Evolutionary conservation across 2,888 invertebrate genomes (phyloP).

Genomic region (Chironomus tentans): DNA sequence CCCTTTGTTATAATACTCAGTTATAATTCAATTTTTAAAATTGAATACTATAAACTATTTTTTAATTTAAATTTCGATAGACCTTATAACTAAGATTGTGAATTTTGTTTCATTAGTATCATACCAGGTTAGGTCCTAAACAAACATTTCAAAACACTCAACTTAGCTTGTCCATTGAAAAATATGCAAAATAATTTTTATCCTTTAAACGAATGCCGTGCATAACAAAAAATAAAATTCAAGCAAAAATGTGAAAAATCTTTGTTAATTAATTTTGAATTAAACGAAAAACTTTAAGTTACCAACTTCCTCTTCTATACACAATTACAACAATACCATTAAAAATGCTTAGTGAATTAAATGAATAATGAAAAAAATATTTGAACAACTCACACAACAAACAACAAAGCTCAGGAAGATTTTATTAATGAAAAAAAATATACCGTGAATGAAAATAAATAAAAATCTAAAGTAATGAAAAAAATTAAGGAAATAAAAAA

Average conservation of each 20-base stretch:
- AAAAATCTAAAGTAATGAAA: background rate
- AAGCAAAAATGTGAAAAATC: background rate
- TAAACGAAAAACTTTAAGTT: background rate
- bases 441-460: background rate
- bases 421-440: conserved; percentile 17
- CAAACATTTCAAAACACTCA: too few species aligned
- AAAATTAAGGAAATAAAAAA: background rate
- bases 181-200: too few species aligned
- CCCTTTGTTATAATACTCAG: too few species aligned
- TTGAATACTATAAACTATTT: too few species aligned
- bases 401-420: conserved; percentile 24
- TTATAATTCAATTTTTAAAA: too few species aligned
- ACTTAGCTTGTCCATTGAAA: too few species aligned
- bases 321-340: background rate
- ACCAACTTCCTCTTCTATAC: background rate
- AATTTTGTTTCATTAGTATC: too few species aligned
- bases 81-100: too few species aligned
- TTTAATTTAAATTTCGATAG: too few species aligned
- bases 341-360: conserved; percentile 4
- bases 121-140: too few species aligned
- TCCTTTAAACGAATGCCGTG: too few species aligned
- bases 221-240: too few species aligned
- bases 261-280: background rate
- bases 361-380: background rate
- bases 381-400: conserved; percentile 19